Evolutionary conservation across 2,888 invertebrate genomes (phyloP).

Genomic region (Xestia ashworthii): DNA sequence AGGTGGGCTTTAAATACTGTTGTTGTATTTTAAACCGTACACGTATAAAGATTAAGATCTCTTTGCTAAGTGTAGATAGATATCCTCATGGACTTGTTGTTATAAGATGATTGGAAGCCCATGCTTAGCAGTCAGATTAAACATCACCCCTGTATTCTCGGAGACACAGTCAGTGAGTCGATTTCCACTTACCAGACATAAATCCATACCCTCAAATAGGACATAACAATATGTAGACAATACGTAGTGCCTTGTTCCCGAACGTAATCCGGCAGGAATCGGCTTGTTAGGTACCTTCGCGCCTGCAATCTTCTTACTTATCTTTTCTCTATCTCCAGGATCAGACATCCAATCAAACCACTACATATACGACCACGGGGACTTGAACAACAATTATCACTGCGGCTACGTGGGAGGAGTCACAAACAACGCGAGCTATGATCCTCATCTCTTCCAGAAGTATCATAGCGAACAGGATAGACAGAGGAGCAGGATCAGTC

Average conservation of each 20-base stretch:
- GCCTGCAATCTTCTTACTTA: neutral
- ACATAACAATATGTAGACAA: neutral
- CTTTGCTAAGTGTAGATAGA: neutral
- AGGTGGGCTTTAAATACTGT: too few species aligned
- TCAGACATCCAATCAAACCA: constrained; percentile 88
- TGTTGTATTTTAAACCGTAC: neutral
- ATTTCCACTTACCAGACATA: neutral
- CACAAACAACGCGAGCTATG: constrained; percentile 92
- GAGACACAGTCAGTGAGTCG: neutral
- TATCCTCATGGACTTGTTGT: neutral
- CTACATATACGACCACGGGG: constrained; percentile 92
- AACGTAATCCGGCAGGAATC: too few species aligned
- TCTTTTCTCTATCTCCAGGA: constrained; percentile 71
- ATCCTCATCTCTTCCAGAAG: constrained; percentile 79
- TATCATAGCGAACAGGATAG: constrained; percentile 80
- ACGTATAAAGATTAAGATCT: neutral
- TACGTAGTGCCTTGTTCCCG: too few species aligned
- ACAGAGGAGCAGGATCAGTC: constrained; percentile 91
- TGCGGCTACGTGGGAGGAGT: constrained; percentile 91
- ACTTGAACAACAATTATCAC: constrained; percentile 89
- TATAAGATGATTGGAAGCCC: neutral
- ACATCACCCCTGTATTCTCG: neutral
- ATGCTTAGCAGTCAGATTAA: neutral
- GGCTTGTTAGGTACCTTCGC: too few species aligned
- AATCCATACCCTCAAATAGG: neutral